These are phyloP conservation scores for Drosophila histrio DNA, from an alignment of 2,888 invertebrate species.

Conservation along the genomic window DNA sequence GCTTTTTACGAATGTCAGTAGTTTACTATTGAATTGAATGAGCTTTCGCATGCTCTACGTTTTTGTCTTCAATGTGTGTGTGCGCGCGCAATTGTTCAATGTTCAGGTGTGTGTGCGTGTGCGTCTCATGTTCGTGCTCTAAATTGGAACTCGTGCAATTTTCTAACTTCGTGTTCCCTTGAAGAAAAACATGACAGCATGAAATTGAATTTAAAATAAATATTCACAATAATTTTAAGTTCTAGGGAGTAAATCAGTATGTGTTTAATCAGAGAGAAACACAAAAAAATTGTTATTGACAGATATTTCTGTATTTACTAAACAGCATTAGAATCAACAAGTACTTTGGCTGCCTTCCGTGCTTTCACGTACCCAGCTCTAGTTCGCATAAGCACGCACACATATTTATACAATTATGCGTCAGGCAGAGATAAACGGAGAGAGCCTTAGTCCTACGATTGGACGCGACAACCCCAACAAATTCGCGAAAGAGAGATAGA, in stretches of 20 bases:
- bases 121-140: conserved; percentile 18
- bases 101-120: conserved; percentile 28
- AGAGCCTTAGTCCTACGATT: conserved; percentile 10
- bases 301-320: background rate
- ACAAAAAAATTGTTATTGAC: background rate
- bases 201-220: background rate
- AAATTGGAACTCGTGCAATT: background rate
- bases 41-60: conserved; percentile 33
- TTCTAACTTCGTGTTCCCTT: background rate
- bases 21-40: conserved; percentile 40
- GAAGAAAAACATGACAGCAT: background rate
- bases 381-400: background rate
- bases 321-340: conserved; percentile 33
- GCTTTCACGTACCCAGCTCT: conserved; percentile 24
- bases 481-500: background rate
- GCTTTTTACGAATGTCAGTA: conserved; percentile 36
- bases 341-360: conserved; percentile 3
- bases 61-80: conserved; percentile 31
- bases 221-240: background rate
- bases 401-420: conserved; percentile 6
- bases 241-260: background rate
- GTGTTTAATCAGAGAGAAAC: background rate
- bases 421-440: conserved; percentile 14
- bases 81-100: conserved; percentile 51
- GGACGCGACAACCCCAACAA: conserved; percentile 7